A percentile compares a stretch with the other conserved stretches of the same genome.
phyloP scores from a whole-genome alignment of 2,888 invertebrate genomes.

The Nemotelus pantherinus region DNA sequence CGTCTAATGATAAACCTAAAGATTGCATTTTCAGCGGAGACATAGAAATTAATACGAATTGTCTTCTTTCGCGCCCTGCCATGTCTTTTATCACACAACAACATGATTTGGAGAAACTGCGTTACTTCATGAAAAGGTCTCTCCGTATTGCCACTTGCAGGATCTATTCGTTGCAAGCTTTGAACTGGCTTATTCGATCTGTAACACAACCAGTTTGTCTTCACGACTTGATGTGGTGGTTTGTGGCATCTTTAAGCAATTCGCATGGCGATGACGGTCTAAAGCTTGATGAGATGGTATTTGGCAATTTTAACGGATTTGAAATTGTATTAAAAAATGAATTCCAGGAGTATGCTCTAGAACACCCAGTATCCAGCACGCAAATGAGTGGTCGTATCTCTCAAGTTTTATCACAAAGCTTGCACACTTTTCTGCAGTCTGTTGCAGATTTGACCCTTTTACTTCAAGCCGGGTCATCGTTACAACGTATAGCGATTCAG shows the following conservation, averaged over 20 bases:
- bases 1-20: slow-evolving; percentile 47
- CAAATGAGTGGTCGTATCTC: slow-evolving; percentile 78
- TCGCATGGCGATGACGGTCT: slow-evolving; percentile 68
- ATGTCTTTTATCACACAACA: slow-evolving; percentile 86
- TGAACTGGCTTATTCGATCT: slow-evolving; percentile 93
- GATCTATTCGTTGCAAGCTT: slow-evolving; percentile 90
- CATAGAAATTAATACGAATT: slow-evolving; percentile 56
- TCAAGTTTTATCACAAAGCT: slow-evolving; percentile 75
- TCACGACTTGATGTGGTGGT: slow-evolving; percentile 97
- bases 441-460: slow-evolving; percentile 91
- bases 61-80: slow-evolving; percentile 73
- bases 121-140: slow-evolving; percentile 88
- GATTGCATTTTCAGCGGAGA: slow-evolving; percentile 51
- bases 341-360: slow-evolving; percentile 66
- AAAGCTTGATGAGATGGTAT: slow-evolving; percentile 60
- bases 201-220: slow-evolving; percentile 91
- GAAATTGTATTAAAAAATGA: slow-evolving; percentile 1
- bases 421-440: slow-evolving; percentile 89
- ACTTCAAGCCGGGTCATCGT: slow-evolving; percentile 85
- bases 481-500: slow-evolving; percentile 90
- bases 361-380: slow-evolving; percentile 83
- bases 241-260: slow-evolving; percentile 82
- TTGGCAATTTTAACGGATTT: slow-evolving; percentile 31
- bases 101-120: slow-evolving; percentile 84
- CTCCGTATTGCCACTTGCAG: slow-evolving; percentile 81